Conservation (phyloP, 2,797 vertebrate genomes). For the Pipistrellus nathusii region DNA sequence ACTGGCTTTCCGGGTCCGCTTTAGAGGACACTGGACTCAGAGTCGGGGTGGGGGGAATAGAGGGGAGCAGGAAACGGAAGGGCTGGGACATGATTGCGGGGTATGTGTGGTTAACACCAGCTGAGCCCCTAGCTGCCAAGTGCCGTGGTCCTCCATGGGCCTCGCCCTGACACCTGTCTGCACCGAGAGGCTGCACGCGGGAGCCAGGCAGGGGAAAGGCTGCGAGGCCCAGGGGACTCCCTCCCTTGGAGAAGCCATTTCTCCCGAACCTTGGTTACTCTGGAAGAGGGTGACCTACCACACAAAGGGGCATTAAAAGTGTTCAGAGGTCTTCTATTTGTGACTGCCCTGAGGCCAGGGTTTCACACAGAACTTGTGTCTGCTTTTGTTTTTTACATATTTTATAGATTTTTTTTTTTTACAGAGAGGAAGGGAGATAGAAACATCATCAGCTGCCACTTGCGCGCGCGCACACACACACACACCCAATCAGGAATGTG, state of each 20-base stretch:
- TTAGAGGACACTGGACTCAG: background rate
- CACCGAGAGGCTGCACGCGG: background rate
- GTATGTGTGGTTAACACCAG: background rate
- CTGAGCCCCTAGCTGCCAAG: background rate
- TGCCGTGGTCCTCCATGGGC: background rate
- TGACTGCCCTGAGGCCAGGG: background rate
- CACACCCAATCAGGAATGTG: too few relatives aligned
- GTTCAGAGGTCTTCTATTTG: background rate
- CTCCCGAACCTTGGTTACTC: background rate
- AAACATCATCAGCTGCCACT: too few relatives aligned
- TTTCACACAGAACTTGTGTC: background rate
- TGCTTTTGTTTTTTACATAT: background rate
- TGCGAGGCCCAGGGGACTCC: background rate
- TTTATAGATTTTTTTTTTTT: too few relatives aligned
- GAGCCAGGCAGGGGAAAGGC: background rate
- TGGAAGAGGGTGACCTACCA: background rate
- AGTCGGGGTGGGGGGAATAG: background rate
- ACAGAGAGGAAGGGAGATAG: too few relatives aligned
- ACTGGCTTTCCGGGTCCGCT: background rate
- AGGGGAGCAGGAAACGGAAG: background rate
- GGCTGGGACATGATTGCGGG: background rate
- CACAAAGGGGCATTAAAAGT: background rate
- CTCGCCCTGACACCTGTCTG: background rate
- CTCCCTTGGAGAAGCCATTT: background rate
- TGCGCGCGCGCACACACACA: too few relatives aligned